Evolutionary conservation across 2,113 vertebrate genomes (phyloP).

Genomic region (Synodontis membranacea): DNA sequence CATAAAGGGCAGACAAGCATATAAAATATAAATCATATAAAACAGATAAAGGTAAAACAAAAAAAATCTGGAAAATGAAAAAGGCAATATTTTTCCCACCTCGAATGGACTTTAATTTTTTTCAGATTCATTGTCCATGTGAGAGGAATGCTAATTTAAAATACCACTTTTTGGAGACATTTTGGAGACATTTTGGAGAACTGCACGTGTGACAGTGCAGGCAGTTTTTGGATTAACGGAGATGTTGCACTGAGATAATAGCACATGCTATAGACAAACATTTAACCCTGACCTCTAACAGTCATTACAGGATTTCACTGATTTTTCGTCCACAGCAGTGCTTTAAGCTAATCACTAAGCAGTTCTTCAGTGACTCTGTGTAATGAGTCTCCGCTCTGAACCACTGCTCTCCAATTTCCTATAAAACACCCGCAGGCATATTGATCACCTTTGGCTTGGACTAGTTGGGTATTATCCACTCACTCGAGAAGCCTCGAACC

Average conservation of each 20-base stretch:
- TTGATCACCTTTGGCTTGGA: slow-evolving; percentile 19
- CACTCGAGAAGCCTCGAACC: background rate
- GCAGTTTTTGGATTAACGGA: background rate
- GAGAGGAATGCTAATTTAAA: background rate
- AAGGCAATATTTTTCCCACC: background rate
- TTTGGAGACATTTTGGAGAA: background rate
- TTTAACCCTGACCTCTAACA: background rate
- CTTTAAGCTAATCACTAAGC: slow-evolving; percentile 15
- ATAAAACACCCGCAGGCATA: slow-evolving; percentile 20
- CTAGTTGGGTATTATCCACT: background rate
- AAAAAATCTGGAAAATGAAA: background rate
- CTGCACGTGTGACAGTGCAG: background rate
- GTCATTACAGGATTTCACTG: background rate
- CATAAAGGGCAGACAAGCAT: background rate
- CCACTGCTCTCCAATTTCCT: slow-evolving; percentile 20
- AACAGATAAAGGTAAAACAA: background rate
- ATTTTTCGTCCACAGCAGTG: background rate
- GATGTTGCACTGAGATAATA: background rate
- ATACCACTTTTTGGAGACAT: background rate
- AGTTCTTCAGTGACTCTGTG: slow-evolving; percentile 9
- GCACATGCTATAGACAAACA: background rate
- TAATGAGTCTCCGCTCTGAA: slow-evolving; percentile 8
- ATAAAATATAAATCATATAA: slow-evolving; percentile 15
- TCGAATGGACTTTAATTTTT: no score
- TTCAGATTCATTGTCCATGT: background rate